Percentiles rank a stretch among this genome's conserved stretches.
Evolutionary conservation across 2,888 invertebrate species (phyloP).

Genomic region (Philhelius pedissequus): DNA sequence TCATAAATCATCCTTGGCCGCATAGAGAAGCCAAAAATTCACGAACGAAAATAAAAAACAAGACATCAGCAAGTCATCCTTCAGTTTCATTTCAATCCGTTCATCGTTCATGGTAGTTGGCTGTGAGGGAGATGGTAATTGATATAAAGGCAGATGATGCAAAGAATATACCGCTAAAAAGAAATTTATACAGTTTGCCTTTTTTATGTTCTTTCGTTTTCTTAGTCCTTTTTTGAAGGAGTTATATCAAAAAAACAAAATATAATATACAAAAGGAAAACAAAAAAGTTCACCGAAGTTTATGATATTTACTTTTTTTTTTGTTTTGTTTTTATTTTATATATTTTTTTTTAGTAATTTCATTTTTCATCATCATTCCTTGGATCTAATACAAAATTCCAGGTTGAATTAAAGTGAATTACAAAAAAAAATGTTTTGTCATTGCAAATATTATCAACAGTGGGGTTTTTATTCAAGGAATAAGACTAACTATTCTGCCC

Average conservation of each 20-base stretch:
- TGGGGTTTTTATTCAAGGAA: not conserved
- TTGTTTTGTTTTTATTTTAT: not conserved
- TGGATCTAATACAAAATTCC: slow-evolving; percentile 35
- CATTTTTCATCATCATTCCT: slow-evolving; percentile 22
- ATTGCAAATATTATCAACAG: not conserved
- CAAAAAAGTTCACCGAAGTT: not conserved
- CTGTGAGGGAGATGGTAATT: not conserved
- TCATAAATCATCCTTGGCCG: slow-evolving; percentile 33
- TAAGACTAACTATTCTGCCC: too few species aligned
- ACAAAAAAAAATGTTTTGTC: slow-evolving; percentile 2
- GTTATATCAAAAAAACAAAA: not conserved
- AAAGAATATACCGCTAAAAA: not conserved
- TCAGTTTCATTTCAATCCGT: slow-evolving; percentile 7
- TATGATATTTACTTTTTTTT: not conserved
- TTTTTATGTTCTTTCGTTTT: not conserved
- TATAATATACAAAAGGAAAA: not conserved
- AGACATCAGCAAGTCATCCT: slow-evolving; percentile 3
- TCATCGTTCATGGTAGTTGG: not conserved
- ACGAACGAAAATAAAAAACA: not conserved
- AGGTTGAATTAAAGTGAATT: slow-evolving; percentile 18
- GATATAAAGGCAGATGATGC: not conserved
- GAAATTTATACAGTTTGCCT: not conserved
- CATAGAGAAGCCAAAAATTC: not conserved
- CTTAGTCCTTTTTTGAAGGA: not conserved
- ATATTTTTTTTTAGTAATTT: not conserved